Conservation (phyloP, 2,113 vertebrate species). For the Arvicanthis niloticus region DNA sequence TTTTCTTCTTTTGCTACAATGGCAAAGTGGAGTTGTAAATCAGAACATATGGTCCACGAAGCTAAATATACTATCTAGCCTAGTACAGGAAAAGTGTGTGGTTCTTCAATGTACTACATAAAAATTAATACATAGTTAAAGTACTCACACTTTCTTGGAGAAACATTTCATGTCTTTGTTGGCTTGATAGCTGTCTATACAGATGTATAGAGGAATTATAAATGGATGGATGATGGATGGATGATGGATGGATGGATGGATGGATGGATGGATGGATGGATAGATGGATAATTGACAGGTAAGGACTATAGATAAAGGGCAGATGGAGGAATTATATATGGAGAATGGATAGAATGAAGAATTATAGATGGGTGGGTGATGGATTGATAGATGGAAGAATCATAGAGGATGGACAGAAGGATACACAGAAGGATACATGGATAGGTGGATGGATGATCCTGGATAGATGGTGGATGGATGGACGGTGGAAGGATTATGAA, state of each 20-base stretch:
- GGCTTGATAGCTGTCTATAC: not conserved
- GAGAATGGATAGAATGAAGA: not conserved
- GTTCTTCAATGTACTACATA: not conserved
- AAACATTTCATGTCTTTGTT: not conserved
- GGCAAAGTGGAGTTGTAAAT: not conserved
- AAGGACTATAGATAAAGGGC: not conserved
- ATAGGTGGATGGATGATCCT: not conserved
- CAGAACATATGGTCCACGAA: not conserved
- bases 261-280: not conserved
- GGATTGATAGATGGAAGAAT: too few relatives aligned
- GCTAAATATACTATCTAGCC: not conserved
- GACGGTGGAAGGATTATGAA: not conserved
- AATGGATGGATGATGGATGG: not conserved
- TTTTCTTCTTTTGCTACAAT: not conserved
- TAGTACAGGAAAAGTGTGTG: not conserved
- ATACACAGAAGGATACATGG: not conserved
- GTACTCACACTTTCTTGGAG: not conserved
- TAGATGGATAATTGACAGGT: not conserved
- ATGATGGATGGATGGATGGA: not conserved
- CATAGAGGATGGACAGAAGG: not conserved
- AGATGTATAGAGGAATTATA: not conserved
- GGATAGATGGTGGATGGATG: not conserved
- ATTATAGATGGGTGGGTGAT: too few relatives aligned
- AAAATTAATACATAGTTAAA: not conserved
- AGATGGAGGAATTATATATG: not conserved